Conservation (phyloP, 2,888 invertebrate genomes). For the Pammene aurita region DNA sequence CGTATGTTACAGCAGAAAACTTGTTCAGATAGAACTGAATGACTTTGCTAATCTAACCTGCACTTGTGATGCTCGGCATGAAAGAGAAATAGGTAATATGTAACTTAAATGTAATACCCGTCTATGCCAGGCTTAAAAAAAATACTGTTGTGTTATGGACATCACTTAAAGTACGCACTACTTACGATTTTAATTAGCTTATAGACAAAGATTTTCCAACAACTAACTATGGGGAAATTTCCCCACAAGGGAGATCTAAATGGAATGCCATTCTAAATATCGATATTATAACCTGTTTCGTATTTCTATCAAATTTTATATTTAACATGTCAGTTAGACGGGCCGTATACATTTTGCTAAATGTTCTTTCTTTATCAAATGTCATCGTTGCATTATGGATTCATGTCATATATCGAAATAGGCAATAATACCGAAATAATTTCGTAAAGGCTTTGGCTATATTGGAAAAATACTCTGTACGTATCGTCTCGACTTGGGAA, state of each 20-base stretch:
- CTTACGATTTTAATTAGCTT: conserved; percentile 31
- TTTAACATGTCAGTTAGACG: neutral
- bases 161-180: conserved; percentile 23
- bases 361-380: neutral
- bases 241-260: conserved; percentile 14
- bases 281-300: conserved; percentile 17
- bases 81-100: neutral
- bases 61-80: too few species aligned
- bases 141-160: conserved; percentile 7
- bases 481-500: conserved; percentile 14
- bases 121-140: neutral
- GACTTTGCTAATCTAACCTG: too few species aligned
- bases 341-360: too few species aligned
- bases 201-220: conserved; percentile 29
- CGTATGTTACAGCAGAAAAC: too few species aligned
- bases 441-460: conserved; percentile 22
- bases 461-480: conserved; percentile 46
- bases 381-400: neutral
- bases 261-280: conserved; percentile 28
- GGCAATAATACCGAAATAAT: conserved; percentile 20
- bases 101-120: neutral
- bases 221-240: conserved; percentile 20
- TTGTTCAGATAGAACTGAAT: too few species aligned
- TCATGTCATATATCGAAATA: conserved; percentile 6
- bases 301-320: neutral